Conservation (phyloP, 1,140 invertebrate genomes). For the Pachypeltis micranthus region DNA sequence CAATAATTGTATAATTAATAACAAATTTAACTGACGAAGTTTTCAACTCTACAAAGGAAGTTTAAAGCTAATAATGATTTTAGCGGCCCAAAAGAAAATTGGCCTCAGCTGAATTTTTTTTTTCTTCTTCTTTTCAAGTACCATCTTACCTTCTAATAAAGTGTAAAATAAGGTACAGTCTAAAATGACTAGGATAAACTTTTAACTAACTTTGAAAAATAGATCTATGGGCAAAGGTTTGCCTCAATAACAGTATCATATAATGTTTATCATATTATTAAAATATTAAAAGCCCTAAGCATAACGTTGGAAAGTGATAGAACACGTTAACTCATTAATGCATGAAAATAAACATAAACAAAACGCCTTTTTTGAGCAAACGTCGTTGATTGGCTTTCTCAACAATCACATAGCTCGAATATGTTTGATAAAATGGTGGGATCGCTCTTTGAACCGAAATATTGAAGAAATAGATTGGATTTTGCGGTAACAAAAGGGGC, state of each 20-base stretch:
- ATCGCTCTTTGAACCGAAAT: no score
- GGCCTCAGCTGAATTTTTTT: neutral
- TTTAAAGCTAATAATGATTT: constrained; percentile 17
- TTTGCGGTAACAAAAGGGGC: no score
- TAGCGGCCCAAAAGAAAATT: neutral
- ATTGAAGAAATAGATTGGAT: no score
- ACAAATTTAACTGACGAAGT: constrained; percentile 19
- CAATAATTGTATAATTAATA: constrained; percentile 15
- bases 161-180: constrained; percentile 12
- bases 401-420: no score
- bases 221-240: constrained; percentile 21
- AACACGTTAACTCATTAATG: no score
- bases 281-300: constrained; percentile 2
- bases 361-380: neutral
- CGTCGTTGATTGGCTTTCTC: no score
- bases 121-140: neutral
- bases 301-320: neutral
- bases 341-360: neutral
- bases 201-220: constrained; percentile 22
- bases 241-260: constrained; percentile 19
- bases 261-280: constrained; percentile 9
- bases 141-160: neutral
- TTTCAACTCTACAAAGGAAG: constrained; percentile 15
- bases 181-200: constrained; percentile 20
- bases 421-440: no score